These are phyloP conservation scores for Pteronotus mesoamericanus DNA, from an alignment of 2,797 vertebrate genomes.

Conservation along the genomic window DNA sequence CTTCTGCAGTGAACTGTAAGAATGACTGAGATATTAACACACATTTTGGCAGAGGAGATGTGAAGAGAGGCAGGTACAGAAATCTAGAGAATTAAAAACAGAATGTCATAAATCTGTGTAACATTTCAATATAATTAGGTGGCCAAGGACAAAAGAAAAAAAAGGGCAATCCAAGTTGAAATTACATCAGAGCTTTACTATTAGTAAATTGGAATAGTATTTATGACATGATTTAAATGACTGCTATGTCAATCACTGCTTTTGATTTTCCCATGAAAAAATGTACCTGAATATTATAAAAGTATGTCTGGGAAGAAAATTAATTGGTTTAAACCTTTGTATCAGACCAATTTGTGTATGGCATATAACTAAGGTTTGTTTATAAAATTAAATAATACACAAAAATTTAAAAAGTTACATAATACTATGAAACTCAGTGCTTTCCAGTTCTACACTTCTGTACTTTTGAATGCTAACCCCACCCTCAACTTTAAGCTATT, in stretches of 20 bases:
- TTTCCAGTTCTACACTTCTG: neutral
- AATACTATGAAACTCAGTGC: neutral
- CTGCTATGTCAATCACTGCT: neutral
- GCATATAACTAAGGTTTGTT: constrained; percentile 11
- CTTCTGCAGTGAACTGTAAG: neutral
- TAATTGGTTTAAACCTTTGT: neutral
- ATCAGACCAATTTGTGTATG: neutral
- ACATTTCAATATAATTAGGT: constrained; percentile 2
- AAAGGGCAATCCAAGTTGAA: neutral
- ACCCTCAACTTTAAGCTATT: constrained; percentile 3
- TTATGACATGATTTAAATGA: neutral
- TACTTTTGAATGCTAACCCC: neutral
- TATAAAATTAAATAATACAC: constrained; percentile 12
- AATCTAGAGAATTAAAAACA: neutral
- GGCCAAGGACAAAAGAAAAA: neutral
- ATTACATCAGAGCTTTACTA: neutral
- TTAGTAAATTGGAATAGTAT: neutral
- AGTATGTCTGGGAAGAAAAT: neutral
- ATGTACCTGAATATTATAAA: neutral
- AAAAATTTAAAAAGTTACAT: neutral
- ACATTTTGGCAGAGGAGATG: neutral
- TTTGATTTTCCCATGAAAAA: constrained; percentile 40
- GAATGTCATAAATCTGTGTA: neutral
- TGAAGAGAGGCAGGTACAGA: neutral
- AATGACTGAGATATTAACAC: constrained; percentile 10